Evolutionary conservation across 2,797 vertebrate genomes (phyloP).

Genomic region (Okamejei kenojei): DNA sequence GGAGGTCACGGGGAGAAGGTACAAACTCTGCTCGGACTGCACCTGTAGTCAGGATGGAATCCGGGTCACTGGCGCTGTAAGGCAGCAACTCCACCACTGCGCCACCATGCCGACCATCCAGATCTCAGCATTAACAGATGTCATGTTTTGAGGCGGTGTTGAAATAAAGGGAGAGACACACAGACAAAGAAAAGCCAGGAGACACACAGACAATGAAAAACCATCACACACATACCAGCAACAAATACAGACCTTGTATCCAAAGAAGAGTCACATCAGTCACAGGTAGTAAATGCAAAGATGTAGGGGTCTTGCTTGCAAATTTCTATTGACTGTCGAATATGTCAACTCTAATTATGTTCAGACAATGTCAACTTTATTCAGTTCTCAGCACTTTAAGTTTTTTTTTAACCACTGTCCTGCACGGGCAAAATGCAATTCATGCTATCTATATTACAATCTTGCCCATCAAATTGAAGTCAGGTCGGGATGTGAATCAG

Average conservation of each 20-base stretch:
- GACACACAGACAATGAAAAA: too few relatives aligned
- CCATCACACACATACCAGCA: background rate
- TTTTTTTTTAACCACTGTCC: background rate
- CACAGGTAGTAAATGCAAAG: background rate
- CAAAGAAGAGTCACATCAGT: background rate
- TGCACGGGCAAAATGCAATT: background rate
- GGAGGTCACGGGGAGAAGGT: too few relatives aligned
- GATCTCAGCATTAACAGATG: background rate
- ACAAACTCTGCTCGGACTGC: too few relatives aligned
- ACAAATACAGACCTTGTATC: background rate
- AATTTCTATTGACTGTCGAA: background rate
- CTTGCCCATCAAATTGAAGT: background rate
- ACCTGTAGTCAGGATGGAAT: too few relatives aligned
- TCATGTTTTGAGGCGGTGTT: background rate
- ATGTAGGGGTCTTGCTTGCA: background rate
- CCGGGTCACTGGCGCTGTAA: too few relatives aligned
- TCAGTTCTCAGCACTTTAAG: background rate
- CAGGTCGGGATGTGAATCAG: background rate
- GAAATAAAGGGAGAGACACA: background rate
- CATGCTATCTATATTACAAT: constrained; percentile 1
- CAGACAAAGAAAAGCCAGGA: background rate
- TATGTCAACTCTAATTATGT: background rate
- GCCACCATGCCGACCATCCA: too few relatives aligned
- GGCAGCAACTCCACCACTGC: too few relatives aligned
- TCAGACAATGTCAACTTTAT: background rate